Evolutionary conservation across 2,888 invertebrate genomes (phyloP).

Genomic region (Pristionchus fissidentatus): DNA sequence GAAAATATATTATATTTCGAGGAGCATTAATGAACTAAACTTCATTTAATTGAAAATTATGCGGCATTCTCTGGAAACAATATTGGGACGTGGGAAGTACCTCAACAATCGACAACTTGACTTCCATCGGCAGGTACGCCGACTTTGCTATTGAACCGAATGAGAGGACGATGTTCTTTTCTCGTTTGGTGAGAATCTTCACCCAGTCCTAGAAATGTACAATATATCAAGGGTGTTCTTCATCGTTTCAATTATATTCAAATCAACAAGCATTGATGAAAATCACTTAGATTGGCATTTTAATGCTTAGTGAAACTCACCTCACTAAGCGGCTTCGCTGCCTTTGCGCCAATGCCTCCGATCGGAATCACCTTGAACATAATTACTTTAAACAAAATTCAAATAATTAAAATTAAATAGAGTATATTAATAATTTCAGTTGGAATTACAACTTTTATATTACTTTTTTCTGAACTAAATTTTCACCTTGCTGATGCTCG

Average conservation of each 20-base stretch:
- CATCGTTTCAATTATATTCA: too few species aligned
- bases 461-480: too few species aligned
- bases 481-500: slow-evolving; percentile 11
- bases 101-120: not conserved
- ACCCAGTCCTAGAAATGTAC: not conserved
- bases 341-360: slow-evolving; percentile 26
- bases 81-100: not conserved
- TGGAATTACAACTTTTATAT: not conserved
- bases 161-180: not conserved
- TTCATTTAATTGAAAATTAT: not conserved
- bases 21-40: not conserved
- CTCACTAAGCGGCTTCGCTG: slow-evolving; percentile 4
- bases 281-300: not conserved
- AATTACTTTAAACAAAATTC: too few species aligned
- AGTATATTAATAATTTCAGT: not conserved
- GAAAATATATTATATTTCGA: not conserved
- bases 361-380: slow-evolving; percentile 8
- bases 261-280: too few species aligned
- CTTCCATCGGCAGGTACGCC: not conserved
- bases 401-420: too few species aligned
- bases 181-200: not conserved
- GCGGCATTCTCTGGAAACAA: not conserved
- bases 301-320: not conserved
- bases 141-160: not conserved
- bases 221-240: too few species aligned